Base-by-base conservation (phyloP, 2,888 invertebrate genomes). In the Drosophila quinaria region DNA sequence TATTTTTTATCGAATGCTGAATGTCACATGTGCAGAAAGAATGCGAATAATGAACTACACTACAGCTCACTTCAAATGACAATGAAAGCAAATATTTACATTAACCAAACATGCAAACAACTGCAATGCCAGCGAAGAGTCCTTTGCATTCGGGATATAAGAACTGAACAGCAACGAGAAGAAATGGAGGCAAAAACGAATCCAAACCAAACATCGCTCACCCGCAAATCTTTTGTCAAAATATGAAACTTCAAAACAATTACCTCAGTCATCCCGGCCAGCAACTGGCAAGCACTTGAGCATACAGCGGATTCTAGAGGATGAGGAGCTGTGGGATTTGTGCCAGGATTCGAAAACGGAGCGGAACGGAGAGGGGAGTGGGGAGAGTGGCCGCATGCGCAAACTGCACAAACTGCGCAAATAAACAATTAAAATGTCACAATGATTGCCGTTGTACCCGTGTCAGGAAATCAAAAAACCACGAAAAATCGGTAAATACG, bases 391-490 rank as follows among this genome's bases (percentile, higher is more conserved):
- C 44, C 55, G 73, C 71, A 55, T 72, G 62, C 70, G 71, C 76
- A 84, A 78, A 81, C 85, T 72, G 70, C 31, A 88, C 86, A 87
- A 78, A 84, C 85, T 72, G 72, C 31, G 90, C 89, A 87, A 87
- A 87, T 87, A 87, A 87, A 87, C 87, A 87, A 87, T 87, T 87
- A 87, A 87, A 87, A 90, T 87, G 87, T 87, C 87, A 87, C 87
- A 90, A 90, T 84, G 87, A 90, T 88, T 90, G 90, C 76, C 80
- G 67, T 70, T 76, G 84, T 81, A 89, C 90, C 87, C 87, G 89
- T 88, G 90, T 87, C 87, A 87, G 87, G 82, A 78, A 88, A 87
- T 88, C 85, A 88, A 86, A 82, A 83, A 86, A 82, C 80, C 88
- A 74, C 81, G 81, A 89, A 67, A 85, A 88, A 86, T 85, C 83